A percentile compares a stretch with the other conserved stretches of the same genome.
These are phyloP conservation scores for Drosophila paucipuncta DNA, from an alignment of 2,888 invertebrate species.

Conservation along the genomic window DNA sequence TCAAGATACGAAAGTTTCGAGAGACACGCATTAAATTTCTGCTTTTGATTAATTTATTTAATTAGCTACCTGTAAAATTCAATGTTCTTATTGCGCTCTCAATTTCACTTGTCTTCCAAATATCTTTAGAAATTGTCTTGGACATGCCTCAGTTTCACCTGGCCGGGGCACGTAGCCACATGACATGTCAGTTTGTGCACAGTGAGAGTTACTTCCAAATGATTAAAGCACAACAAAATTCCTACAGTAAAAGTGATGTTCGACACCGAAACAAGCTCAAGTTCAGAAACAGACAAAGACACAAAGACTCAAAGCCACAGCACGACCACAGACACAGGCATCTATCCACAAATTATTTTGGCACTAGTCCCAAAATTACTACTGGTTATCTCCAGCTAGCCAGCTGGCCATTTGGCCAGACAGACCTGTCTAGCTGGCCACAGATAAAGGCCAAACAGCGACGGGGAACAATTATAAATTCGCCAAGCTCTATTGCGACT, in stretches of 20 bases:
- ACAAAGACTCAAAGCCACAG: conserved; percentile 1
- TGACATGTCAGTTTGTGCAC: conserved; percentile 60
- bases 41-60: conserved; percentile 1
- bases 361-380: conserved; percentile 53
- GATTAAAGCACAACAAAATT: conserved; percentile 49
- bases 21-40: not conserved
- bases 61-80: not conserved
- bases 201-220: conserved; percentile 67
- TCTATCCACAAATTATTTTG: conserved; percentile 67
- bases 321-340: conserved; percentile 17
- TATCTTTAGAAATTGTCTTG: conserved; percentile 34
- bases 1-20: conserved; percentile 1
- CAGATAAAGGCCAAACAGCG: conserved; percentile 24
- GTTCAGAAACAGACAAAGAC: conserved; percentile 37
- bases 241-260: conserved; percentile 70
- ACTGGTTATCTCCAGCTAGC: conserved; percentile 37
- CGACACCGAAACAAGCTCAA: conserved; percentile 46
- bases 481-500: conserved; percentile 48
- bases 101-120: conserved; percentile 55
- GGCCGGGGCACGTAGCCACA: conserved; percentile 56
- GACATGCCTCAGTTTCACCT: conserved; percentile 66
- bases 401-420: conserved; percentile 5
- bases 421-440: conserved; percentile 49
- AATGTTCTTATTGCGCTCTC: conserved; percentile 32
- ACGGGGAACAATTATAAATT: conserved; percentile 66